These are phyloP conservation scores for Catonia carolina DNA, from an alignment of 2,888 invertebrate genomes.

Conservation along the genomic window DNA sequence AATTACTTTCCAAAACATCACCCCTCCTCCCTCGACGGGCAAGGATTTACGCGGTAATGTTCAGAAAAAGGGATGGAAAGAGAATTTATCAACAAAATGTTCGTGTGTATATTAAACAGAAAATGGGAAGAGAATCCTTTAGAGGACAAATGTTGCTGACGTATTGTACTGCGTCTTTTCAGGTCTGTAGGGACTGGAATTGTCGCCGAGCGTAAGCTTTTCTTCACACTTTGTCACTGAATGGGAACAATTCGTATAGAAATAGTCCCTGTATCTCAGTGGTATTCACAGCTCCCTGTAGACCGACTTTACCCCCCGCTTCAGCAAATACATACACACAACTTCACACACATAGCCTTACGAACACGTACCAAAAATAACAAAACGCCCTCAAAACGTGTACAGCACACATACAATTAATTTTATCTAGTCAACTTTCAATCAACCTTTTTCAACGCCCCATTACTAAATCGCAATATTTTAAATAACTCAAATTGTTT, in stretches of 20 bases:
- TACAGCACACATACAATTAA: too few relatives aligned
- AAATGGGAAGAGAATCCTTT: slow-evolving; percentile 6
- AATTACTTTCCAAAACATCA: slow-evolving; percentile 24
- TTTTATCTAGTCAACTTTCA: too few relatives aligned
- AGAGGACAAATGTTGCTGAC: slow-evolving; percentile 9
- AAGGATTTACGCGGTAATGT: slow-evolving; percentile 14
- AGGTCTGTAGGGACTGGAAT: slow-evolving; percentile 15
- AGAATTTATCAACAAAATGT: slow-evolving; percentile 8
- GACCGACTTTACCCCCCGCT: background rate
- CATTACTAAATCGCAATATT: too few relatives aligned
- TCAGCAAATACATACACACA: background rate
- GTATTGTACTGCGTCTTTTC: slow-evolving; percentile 17
- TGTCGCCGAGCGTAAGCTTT: slow-evolving; percentile 15
- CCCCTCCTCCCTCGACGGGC: slow-evolving; percentile 3
- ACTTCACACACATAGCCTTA: too few relatives aligned
- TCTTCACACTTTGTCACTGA: slow-evolving; percentile 17
- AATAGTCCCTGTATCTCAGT: slow-evolving; percentile 1
- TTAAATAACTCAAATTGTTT: too few relatives aligned
- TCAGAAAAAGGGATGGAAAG: slow-evolving; percentile 10
- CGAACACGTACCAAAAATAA: too few relatives aligned
- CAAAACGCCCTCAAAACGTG: too few relatives aligned
- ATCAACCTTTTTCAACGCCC: too few relatives aligned
- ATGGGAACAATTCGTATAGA: slow-evolving; percentile 19
- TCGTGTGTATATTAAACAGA: slow-evolving; percentile 17
- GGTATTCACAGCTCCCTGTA: slow-evolving; percentile 1